phyloP scores from a whole-genome alignment of 2,797 vertebrate genomes.

The Ctenopoma kingsleyae region DNA sequence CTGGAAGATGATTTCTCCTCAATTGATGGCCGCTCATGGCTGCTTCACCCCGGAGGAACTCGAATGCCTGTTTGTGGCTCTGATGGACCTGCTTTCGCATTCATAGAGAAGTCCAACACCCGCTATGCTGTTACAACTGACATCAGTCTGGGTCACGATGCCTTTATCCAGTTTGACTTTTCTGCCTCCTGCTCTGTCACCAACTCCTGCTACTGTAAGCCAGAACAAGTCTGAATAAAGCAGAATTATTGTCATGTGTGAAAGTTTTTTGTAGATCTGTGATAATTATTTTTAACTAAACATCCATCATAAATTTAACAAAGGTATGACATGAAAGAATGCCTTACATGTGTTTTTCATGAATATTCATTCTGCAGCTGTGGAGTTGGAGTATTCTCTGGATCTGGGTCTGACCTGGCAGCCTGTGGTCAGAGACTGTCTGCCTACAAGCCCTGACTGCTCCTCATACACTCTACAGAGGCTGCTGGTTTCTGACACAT shows the following conservation, averaged over 20 bases:
- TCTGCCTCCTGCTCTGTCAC: constrained; percentile 98
- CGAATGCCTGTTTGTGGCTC: constrained; percentile 99
- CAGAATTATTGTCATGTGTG: not conserved
- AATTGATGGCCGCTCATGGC: constrained; percentile 93
- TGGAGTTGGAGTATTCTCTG: constrained; percentile 96
- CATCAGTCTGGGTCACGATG: constrained; percentile 93
- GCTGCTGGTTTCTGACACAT: constrained; percentile 94
- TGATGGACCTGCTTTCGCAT: constrained; percentile 94
- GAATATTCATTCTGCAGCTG: constrained; percentile 80
- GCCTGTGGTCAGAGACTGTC: constrained; percentile 92
- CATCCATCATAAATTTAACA: not conserved
- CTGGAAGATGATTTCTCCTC: constrained; percentile 96
- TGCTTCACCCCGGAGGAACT: constrained; percentile 96
- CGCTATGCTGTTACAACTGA: constrained; percentile 97
- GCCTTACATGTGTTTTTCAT: not conserved
- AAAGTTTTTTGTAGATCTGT: not conserved
- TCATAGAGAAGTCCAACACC: constrained; percentile 98
- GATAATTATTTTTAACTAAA: not conserved
- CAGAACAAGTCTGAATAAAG: not conserved
- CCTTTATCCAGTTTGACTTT: constrained; percentile 98
- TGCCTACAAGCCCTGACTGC: constrained; percentile 95
- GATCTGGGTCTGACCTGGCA: constrained; percentile 95
- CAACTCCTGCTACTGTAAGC: constrained; percentile 96
- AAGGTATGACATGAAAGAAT: not conserved
- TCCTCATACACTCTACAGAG: constrained; percentile 93